Conservation (phyloP, 2,113 vertebrate genomes). For the Periophthalmodon schlosseri region DNA sequence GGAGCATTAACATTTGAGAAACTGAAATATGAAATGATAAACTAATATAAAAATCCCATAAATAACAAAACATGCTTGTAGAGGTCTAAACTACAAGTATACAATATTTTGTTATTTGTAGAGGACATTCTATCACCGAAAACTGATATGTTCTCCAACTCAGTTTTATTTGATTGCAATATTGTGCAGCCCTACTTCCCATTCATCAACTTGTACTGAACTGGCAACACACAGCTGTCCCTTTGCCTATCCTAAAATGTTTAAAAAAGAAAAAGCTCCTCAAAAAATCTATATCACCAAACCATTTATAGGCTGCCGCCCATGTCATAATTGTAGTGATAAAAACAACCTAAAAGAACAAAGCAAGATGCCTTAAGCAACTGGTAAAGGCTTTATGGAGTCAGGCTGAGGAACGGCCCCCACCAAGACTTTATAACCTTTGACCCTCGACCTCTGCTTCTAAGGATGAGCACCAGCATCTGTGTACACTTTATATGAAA, state of each 20-base stretch:
- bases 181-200: no score
- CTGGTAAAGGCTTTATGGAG: constrained; percentile 44
- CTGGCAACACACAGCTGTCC: no score
- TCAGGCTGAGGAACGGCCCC: constrained; percentile 24
- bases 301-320: background rate
- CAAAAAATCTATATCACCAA: background rate
- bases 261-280: background rate
- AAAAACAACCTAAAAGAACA: constrained; percentile 12
- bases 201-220: no score
- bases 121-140: no score
- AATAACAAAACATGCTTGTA: no score
- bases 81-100: no score
- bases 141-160: no score
- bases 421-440: constrained; percentile 22
- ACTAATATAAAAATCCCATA: no score
- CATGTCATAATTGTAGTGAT: background rate
- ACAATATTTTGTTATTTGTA: no score
- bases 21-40: no score
- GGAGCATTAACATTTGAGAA: no score
- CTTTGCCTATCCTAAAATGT: background rate
- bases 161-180: no score
- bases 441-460: constrained; percentile 40
- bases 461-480: constrained; percentile 26
- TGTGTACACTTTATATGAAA: background rate
- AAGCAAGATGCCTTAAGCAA: constrained; percentile 30